These are phyloP conservation scores for Sinocyclocheilus grahami DNA, from an alignment of 2,113 vertebrate genomes.

Conservation along the genomic window DNA sequence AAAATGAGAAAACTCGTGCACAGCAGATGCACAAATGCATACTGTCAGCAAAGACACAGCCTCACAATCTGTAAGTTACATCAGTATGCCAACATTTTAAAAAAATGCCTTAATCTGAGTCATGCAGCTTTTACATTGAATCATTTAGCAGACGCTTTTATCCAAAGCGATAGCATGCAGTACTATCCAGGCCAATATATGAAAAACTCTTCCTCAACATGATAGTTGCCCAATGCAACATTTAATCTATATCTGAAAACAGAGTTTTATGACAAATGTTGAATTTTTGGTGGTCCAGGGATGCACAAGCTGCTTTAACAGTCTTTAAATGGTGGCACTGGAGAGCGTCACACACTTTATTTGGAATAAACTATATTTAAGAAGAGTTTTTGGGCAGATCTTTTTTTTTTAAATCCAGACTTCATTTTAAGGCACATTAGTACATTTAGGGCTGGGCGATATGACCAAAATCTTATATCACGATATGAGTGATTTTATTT, in stretches of 20 bases:
- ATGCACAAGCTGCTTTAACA: background rate
- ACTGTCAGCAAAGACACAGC: background rate
- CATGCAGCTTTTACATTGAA: background rate
- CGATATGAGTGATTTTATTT: no score
- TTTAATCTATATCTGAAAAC: no score
- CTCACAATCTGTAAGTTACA: no score
- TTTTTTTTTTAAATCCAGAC: no score
- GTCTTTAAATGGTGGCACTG: background rate
- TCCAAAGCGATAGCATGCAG: no score
- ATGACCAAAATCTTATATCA: no score
- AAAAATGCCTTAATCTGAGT: conserved; percentile 41
- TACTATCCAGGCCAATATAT: conserved; percentile 1
- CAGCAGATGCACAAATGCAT: background rate
- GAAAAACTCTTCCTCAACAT: background rate
- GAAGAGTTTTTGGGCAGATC: no score
- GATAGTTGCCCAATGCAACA: no score
- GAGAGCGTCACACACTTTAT: background rate
- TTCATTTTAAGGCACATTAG: no score
- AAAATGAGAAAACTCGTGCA: background rate
- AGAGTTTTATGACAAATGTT: background rate
- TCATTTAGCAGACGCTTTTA: no score
- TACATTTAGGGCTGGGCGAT: no score
- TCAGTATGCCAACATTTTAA: conserved; percentile 19
- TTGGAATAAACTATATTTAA: background rate
- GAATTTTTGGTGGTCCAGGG: background rate